Conservation (phyloP, 2,113 vertebrate genomes). For the Oryzias curvinotus region DNA sequence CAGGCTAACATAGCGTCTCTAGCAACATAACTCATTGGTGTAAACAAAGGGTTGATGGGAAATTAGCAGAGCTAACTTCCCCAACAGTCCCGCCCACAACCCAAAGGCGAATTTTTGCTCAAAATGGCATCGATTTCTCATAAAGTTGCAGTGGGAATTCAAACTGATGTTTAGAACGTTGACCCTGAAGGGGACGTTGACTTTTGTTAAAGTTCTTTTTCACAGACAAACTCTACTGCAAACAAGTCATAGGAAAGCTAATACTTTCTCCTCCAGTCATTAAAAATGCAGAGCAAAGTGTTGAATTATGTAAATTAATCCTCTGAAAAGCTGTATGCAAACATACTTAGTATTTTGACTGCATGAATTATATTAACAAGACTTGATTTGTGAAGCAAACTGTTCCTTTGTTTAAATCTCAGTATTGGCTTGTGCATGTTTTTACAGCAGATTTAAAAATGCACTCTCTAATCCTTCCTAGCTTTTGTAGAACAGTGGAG, state of each 20-base stretch:
- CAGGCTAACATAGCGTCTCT: no score
- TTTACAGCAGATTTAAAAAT: constrained; percentile 13
- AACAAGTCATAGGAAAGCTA: not conserved
- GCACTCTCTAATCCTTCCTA: constrained; percentile 24
- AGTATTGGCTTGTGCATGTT: constrained; percentile 24
- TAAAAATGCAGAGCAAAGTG: not conserved
- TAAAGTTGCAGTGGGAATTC: no score
- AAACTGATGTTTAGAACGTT: no score
- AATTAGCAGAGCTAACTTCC: no score
- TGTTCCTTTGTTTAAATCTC: constrained; percentile 30
- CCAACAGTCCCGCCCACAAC: no score
- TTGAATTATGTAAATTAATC: constrained; percentile 21
- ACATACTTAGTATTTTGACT: constrained; percentile 8
- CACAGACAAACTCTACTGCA: not conserved
- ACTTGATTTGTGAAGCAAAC: constrained; percentile 27
- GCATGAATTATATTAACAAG: constrained; percentile 14
- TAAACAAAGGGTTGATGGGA: no score
- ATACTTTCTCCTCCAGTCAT: constrained; percentile 1
- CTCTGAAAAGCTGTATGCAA: not conserved
- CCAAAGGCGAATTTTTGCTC: no score
- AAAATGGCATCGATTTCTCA: no score
- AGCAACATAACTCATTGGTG: no score
- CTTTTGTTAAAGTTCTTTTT: not conserved
- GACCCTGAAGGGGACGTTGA: not conserved
- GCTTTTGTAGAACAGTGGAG: constrained; percentile 14